Base-by-base conservation (phyloP, 2,797 vertebrate genomes). In the Emys orbicularis region DNA sequence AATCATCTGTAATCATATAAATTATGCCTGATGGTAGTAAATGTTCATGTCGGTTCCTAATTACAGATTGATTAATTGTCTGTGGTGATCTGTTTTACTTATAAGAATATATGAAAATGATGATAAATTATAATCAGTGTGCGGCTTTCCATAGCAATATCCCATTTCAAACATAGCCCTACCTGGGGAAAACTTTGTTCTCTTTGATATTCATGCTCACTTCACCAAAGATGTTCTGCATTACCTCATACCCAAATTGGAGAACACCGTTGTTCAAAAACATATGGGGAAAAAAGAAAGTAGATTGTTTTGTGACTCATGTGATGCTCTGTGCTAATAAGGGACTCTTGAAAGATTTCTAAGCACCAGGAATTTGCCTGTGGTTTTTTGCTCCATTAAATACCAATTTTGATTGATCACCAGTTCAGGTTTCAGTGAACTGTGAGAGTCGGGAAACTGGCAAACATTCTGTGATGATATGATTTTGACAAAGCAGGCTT, bases 1-100 rank as follows among this genome's bases (percentile, higher is more conserved):
- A 98, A 98, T 98, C 98, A 98, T 98, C 98, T 98, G 97, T 98
- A 98, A 98, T 98, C 98, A 98, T 98, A 98, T 97, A 98, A 98
- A 98, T 98, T 98, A 98, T 98, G 98, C 98, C 98, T 98, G 98
- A 98, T 98, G 98, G 98, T 98, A 98, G 98, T 98, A 98, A 98
- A 98, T 98, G 98, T 96, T 98, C 96, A 0, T 98, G 98, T 98
- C 98, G 97, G 97, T 96, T 98, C 97, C 97, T 98, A 98, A 98
- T 98, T 98, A 98, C 97, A 97, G 95, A 97, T 97, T 98, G 98
- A 98, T 98, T 98, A 98, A 98, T 98, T 98, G 98, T 90, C 96
- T 93, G 87, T 83, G 92, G 94, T 94, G 98, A 97, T 98, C 96
- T 97, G 97, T 98, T 95, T 98, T 98, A 97, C 97, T 98, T 98